These are phyloP conservation scores for Taurulus bubalis DNA, from an alignment of 2,113 vertebrate genomes.

Conservation along the genomic window DNA sequence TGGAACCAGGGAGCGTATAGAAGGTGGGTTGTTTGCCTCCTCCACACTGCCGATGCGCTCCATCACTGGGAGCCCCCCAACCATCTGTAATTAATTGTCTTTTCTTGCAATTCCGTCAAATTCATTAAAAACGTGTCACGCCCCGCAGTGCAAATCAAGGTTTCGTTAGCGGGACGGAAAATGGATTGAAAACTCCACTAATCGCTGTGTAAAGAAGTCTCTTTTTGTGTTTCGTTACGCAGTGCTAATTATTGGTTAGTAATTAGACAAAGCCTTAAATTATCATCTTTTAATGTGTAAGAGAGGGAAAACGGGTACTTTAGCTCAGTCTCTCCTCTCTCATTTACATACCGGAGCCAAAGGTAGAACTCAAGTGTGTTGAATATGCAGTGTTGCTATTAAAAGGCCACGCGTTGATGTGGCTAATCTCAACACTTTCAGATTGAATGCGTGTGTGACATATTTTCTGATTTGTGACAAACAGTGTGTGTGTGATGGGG, in stretches of 20 bases:
- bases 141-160: slow-evolving; percentile 36
- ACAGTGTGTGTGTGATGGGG: slow-evolving; percentile 25
- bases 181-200: slow-evolving; percentile 60
- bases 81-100: slow-evolving; percentile 27
- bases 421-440: slow-evolving; percentile 38
- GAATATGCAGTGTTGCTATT: slow-evolving; percentile 75
- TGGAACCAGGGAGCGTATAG: slow-evolving; percentile 8
- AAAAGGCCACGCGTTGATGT: slow-evolving; percentile 51
- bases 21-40: slow-evolving; percentile 19
- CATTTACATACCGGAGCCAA: slow-evolving; percentile 64
- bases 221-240: background rate
- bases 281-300: slow-evolving; percentile 21
- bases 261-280: slow-evolving; percentile 33
- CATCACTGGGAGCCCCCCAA: background rate
- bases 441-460: slow-evolving; percentile 22
- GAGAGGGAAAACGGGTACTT: slow-evolving; percentile 24
- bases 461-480: slow-evolving; percentile 48
- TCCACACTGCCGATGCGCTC: slow-evolving; percentile 28
- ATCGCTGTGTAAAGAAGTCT: slow-evolving; percentile 41
- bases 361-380: slow-evolving; percentile 70
- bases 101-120: slow-evolving; percentile 29
- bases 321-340: slow-evolving; percentile 11
- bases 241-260: slow-evolving; percentile 53
- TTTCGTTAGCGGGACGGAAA: slow-evolving; percentile 57
- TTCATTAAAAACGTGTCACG: slow-evolving; percentile 48